Base-by-base conservation (phyloP, 2,113 vertebrate species). In the Rhagologus leucostigma region DNA sequence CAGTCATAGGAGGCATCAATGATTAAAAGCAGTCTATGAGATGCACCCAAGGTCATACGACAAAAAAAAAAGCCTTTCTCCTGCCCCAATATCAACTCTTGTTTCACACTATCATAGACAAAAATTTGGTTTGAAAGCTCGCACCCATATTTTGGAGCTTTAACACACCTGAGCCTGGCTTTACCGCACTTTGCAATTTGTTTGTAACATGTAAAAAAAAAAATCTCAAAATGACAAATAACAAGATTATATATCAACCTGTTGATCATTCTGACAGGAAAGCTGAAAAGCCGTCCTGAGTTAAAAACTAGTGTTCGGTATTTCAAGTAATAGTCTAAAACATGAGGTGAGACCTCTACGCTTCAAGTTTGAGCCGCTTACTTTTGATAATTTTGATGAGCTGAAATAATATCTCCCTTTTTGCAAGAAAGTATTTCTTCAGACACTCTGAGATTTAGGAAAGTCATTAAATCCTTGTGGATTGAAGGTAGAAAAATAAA, bases 401-500 rank as follows among this genome's bases (percentile, higher is more conserved):
- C 93, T 52, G 49, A 95, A 95, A 93, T 89, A 90, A 90, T 92
- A 96, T 69, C 71, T 78, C 63, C 24, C 62, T 47, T 83, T 91
- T 90, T 93, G 69, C 80, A 89, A 69, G 87, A 81, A 96, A 93
- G 80, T 73, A 22, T 93, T 91, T 87, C 94, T 96, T 92, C 82
- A 92, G 92, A 89, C 50, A 91, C 91, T 71, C 88, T 68, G 70
- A 93, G 88, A 96, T 94, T 97, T 95, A 94, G 24, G 84, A 93
- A 97, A 98, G 93, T 76, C 91, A 96, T 98, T 98, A 97, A 98
- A 97, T 97, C 96, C 96, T 97, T 96, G 91, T 90, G 96, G 95
- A 96, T 87, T 96, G 96, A 96, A 98, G 98, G 97, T 97, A 93
- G 95, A 94, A 97, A 97, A 98, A 98, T 96, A 97, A 97, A 97